Conservation (phyloP, 2,797 vertebrate genomes). For the Pseudocheirus occidentalis region DNA sequence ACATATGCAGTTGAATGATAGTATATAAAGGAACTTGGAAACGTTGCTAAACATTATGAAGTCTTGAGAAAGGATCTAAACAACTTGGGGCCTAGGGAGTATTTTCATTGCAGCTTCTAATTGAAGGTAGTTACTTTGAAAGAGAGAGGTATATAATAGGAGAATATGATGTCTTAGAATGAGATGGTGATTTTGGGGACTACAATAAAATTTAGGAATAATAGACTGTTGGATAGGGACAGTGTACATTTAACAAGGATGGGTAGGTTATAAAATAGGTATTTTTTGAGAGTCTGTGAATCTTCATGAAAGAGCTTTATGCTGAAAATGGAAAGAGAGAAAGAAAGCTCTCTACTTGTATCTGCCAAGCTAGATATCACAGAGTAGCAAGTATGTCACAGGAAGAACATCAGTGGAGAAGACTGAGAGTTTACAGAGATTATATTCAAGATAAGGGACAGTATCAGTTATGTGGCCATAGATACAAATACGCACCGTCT, state of each 20-base stretch:
- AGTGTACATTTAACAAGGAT: not conserved
- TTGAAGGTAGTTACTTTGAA: too few relatives aligned
- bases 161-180: not conserved
- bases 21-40: not conserved
- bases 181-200: not conserved
- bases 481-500: not conserved
- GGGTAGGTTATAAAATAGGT: not conserved
- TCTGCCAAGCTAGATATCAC: not conserved
- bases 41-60: not conserved
- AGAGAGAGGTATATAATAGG: not conserved
- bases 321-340: not conserved
- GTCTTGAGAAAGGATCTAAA: not conserved
- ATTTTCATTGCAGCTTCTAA: not conserved
- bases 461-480: not conserved
- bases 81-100: not conserved
- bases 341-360: not conserved
- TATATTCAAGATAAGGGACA: not conserved
- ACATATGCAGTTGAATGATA: not conserved
- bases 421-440: not conserved
- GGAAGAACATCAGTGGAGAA: not conserved
- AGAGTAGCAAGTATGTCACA: not conserved
- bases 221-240: not conserved
- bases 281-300: not conserved
- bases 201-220: not conserved
- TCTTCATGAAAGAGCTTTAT: not conserved